Conservation (phyloP, 2,797 vertebrate species). For the Menidia menidia region DNA sequence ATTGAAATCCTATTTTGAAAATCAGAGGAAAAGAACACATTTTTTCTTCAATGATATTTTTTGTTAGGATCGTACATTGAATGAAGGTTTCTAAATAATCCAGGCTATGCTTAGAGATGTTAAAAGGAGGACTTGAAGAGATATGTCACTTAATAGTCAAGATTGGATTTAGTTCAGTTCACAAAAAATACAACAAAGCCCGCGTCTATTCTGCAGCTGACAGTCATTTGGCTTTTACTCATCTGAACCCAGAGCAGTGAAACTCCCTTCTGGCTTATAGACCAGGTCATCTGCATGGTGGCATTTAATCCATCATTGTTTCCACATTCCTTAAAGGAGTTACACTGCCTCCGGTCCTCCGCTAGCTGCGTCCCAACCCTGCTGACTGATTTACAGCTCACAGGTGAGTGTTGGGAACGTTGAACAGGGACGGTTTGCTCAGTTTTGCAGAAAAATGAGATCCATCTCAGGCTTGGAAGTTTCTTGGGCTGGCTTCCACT, state of each 20-base stretch:
- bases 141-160: not conserved
- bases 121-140: no score
- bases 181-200: not conserved
- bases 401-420: conserved; percentile 12
- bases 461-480: conserved; percentile 52
- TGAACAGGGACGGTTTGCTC: conserved; percentile 37
- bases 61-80: no score
- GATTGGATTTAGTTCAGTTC: not conserved
- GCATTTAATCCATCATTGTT: conserved; percentile 16
- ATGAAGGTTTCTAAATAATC: no score
- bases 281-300: conserved; percentile 12
- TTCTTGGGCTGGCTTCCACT: conserved; percentile 61
- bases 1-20: no score
- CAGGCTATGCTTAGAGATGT: no score
- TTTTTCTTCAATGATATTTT: no score
- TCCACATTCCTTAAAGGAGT: conserved; percentile 2
- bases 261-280: conserved; percentile 13
- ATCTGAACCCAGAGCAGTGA: not conserved
- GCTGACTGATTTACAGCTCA: conserved; percentile 11
- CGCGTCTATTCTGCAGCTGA: not conserved
- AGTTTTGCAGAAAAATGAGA: conserved; percentile 57
- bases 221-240: not conserved
- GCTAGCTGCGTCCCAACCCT: conserved; percentile 13
- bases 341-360: conserved; percentile 10
- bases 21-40: no score